Base-by-base conservation (phyloP, 1,140 invertebrate species). In the Coenobita brevimanus region DNA sequence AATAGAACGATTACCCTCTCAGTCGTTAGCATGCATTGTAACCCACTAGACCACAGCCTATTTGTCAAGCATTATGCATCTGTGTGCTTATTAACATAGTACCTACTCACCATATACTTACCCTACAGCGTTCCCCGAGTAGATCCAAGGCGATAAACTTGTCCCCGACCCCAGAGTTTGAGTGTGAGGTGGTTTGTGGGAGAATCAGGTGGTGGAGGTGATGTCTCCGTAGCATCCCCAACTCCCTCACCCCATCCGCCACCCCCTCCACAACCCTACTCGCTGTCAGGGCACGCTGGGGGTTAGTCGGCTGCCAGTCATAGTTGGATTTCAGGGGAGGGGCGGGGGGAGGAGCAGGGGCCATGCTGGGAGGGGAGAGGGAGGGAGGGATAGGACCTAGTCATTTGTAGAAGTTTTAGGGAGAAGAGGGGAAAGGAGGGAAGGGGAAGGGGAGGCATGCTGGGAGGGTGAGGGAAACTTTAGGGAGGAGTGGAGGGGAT, bases 171-270 rank as follows among this genome's bases (percentile, higher is more conserved):
- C 33, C 50, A 21, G 24, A 38, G 50, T 36, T 60, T 30, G 69
- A 54, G 69, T 73, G 75, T 8, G 60, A 67, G 30, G 43, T 27
- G 3, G 75, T 10, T 4, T 75, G 69, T n/a, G 43, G 43, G 33
- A 57, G 82, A 27, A 84, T 6, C 10, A 84, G 69, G 43, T 21
- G 4, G 50, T 84, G 82, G 30, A 84, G 82, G 33, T 84, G 82
- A 15, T 84, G 82, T 17, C 82, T 50, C 0, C 82, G 24, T 1
- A 84, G 15, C 21, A 38, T 30, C 8, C 82, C 82, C 10, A 38
- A n/a, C 38, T 84, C 67, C 13, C 82, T 33, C 46, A 84, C 69
- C 21, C 0, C 69, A 21, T 84, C 69, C 82, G 75, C 24, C 78
- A 81, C 60, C 17, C 60, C 78, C 60, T 81, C 78, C 3, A 27